Conservation (phyloP, 2,113 vertebrate genomes). For the Paramisgurnus dabryanus region DNA sequence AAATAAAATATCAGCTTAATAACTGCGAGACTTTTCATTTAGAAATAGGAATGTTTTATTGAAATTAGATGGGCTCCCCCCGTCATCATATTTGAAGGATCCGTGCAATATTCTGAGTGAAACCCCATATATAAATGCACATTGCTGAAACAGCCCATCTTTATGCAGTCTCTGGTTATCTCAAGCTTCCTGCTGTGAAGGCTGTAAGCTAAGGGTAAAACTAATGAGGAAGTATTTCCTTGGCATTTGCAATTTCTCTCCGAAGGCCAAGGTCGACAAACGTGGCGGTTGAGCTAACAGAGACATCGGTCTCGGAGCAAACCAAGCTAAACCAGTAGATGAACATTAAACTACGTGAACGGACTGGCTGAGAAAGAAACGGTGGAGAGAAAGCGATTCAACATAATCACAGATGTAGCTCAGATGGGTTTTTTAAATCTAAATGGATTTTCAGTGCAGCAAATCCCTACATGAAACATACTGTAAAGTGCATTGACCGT, state of each 20-base stretch:
- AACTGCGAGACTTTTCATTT: not conserved
- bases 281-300: slow-evolving; percentile 32
- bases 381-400: slow-evolving; percentile 12
- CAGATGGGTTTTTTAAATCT: slow-evolving; percentile 9
- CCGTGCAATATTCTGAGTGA: slow-evolving; percentile 23
- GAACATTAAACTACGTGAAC: slow-evolving; percentile 41
- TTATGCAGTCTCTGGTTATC: slow-evolving; percentile 36
- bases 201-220: slow-evolving; percentile 38
- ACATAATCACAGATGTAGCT: not conserved
- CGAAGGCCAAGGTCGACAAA: slow-evolving; percentile 41
- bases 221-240: slow-evolving; percentile 49
- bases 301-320: slow-evolving; percentile 36
- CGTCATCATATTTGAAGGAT: slow-evolving; percentile 22
- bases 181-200: slow-evolving; percentile 37
- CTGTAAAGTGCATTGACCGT: not conserved
- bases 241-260: slow-evolving; percentile 45
- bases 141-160: slow-evolving; percentile 38
- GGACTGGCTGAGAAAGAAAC: slow-evolving; percentile 12
- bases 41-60: not conserved
- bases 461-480: slow-evolving; percentile 34
- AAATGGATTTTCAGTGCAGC: slow-evolving; percentile 21
- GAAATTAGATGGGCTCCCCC: slow-evolving; percentile 30
- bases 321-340: slow-evolving; percentile 29
- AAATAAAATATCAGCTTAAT: slow-evolving; percentile 6
- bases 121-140: slow-evolving; percentile 39